Evolutionary conservation across 2,888 invertebrate species (phyloP).

Genomic region (Drosophila buzzatii): DNA sequence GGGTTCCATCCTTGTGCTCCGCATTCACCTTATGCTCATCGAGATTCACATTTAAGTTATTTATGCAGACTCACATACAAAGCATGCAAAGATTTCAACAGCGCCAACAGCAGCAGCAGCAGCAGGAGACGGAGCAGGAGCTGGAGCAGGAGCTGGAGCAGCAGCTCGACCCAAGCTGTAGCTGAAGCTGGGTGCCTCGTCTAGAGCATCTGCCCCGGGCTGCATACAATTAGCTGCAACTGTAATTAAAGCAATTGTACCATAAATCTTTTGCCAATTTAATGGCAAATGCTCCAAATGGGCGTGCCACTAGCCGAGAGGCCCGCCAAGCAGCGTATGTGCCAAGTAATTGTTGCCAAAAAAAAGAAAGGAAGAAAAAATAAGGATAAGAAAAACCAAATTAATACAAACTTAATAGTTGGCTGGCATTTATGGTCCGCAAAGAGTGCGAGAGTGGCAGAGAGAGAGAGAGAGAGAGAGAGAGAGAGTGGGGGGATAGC

Average conservation of each 20-base stretch:
- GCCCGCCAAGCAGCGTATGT: conserved; percentile 23
- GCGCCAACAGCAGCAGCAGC: background rate
- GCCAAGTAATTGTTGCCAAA: conserved; percentile 64
- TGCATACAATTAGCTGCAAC: conserved; percentile 80
- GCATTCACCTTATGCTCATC: conserved; percentile 29
- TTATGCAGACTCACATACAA: conserved; percentile 77
- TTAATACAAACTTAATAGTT: conserved; percentile 82
- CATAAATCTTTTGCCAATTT: conserved; percentile 77
- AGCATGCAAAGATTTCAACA: conserved; percentile 70
- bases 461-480: background rate
- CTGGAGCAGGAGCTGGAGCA: background rate
- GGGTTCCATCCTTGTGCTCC: conserved; percentile 26
- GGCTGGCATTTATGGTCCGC: conserved; percentile 71
- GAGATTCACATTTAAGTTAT: conserved; percentile 57
- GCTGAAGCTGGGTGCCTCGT: conserved; percentile 24
- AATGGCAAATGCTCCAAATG: conserved; percentile 59
- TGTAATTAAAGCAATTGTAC: conserved; percentile 80
- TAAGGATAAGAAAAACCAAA: conserved; percentile 48
- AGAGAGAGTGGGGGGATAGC: too few species aligned
- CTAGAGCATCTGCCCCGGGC: conserved; percentile 66
- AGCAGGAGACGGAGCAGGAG: background rate
- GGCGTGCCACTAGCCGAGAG: conserved; percentile 8
- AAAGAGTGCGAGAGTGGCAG: conserved; percentile 7
- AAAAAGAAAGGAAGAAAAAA: conserved; percentile 47
- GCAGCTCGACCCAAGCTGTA: conserved; percentile 24